Evolutionary conservation across 2,797 vertebrate species (phyloP).

Genomic region (Triplophysa bombifrons): DNA sequence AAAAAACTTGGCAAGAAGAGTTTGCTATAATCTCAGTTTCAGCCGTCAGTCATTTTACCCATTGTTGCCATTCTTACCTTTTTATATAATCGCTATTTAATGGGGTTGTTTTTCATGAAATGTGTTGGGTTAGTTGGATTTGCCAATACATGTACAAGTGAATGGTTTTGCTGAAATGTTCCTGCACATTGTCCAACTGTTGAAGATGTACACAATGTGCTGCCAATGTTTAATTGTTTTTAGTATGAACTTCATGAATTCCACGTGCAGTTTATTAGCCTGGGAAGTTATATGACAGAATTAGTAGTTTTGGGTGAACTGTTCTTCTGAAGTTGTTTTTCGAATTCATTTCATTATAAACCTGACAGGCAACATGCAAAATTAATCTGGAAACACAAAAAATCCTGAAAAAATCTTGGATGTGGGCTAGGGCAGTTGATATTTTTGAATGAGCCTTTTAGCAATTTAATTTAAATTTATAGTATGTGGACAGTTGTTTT

Average conservation of each 20-base stretch:
- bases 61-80: conserved; percentile 12
- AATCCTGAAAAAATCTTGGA: neutral
- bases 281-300: neutral
- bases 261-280: neutral
- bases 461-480: neutral
- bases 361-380: neutral
- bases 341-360: neutral
- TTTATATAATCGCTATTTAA: conserved; percentile 38
- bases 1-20: conserved; percentile 27
- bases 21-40: conserved; percentile 62
- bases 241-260: neutral
- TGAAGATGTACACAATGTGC: neutral
- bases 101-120: neutral
- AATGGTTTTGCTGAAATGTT: neutral
- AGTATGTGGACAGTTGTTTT: neutral
- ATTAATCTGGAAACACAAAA: neutral
- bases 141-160: neutral
- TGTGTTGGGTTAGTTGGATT: neutral
- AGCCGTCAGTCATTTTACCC: conserved; percentile 49
- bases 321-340: neutral
- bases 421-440: neutral
- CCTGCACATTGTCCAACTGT: neutral
- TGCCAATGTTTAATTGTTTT: neutral
- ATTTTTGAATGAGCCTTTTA: neutral
- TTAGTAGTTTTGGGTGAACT: neutral